Percentiles rank a stretch among this genome's conserved stretches.
Evolutionary conservation across 2,888 invertebrate genomes (phyloP).

Genomic region (Tachina lurida): DNA sequence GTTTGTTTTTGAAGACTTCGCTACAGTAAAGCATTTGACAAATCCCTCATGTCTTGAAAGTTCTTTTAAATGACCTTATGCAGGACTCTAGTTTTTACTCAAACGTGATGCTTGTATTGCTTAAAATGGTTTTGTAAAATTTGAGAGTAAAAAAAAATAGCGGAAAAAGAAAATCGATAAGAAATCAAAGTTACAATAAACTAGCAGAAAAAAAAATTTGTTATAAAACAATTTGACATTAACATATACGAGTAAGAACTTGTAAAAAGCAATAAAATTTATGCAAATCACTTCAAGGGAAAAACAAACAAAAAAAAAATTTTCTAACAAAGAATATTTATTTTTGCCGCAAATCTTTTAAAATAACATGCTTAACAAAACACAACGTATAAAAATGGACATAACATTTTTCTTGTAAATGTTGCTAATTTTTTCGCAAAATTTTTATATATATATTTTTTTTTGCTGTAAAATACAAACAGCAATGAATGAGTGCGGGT

Average conservation of each 20-base stretch:
- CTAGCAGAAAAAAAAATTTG: not conserved
- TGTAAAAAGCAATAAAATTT: constrained; percentile 51
- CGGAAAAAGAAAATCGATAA: not conserved
- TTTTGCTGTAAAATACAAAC: not conserved
- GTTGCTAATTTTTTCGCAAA: constrained; percentile 15
- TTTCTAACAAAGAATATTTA: constrained; percentile 28
- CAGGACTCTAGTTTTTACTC: not conserved
- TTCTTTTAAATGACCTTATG: no score
- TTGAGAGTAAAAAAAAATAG: not conserved
- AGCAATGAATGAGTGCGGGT: constrained; percentile 31
- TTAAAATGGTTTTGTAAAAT: not conserved
- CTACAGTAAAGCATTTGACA: no score
- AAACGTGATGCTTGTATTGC: no score
- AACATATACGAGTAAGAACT: constrained; percentile 22
- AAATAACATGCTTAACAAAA: constrained; percentile 28
- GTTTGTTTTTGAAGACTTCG: no score
- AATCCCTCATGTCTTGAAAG: no score
- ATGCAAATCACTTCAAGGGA: constrained; percentile 55
- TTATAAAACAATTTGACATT: constrained; percentile 25
- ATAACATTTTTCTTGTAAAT: constrained; percentile 16
- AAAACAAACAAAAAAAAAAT: constrained; percentile 15
- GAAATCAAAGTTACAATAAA: not conserved
- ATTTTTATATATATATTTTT: not conserved
- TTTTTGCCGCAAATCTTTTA: constrained; percentile 44
- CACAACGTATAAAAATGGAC: constrained; percentile 8